phyloP scores from a whole-genome alignment of 2,113 vertebrate species.

The Sula dactylatra region DNA sequence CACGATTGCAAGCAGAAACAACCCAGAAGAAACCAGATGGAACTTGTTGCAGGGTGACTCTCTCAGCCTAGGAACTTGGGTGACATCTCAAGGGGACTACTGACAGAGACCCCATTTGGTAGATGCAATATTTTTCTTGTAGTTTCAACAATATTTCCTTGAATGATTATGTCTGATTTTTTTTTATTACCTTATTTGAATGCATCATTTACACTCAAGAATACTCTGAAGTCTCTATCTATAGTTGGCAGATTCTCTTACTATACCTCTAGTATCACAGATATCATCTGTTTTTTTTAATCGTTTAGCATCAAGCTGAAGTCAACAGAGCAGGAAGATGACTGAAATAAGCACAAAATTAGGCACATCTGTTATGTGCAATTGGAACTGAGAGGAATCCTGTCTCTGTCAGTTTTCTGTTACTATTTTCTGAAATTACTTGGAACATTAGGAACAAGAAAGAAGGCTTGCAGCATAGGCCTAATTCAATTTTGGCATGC shows the following conservation, averaged over 20 bases:
- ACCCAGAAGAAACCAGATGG: background rate
- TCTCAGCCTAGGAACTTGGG: accelerated
- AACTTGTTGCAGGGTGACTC: background rate
- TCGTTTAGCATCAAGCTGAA: background rate
- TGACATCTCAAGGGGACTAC: background rate
- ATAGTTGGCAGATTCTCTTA: background rate
- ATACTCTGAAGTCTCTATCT: background rate
- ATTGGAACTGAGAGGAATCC: background rate
- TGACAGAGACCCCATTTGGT: background rate
- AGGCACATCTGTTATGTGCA: background rate
- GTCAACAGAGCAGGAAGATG: background rate
- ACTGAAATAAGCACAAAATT: background rate
- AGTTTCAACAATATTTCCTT: background rate
- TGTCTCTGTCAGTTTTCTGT: background rate
- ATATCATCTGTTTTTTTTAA: background rate
- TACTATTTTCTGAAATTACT: background rate
- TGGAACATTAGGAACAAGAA: background rate
- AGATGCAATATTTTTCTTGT: background rate
- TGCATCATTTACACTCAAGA: background rate
- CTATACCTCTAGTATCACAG: background rate
- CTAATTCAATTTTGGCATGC: background rate
- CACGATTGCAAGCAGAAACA: background rate
- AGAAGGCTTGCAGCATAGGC: background rate
- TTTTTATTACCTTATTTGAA: background rate
- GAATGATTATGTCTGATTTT: background rate